Evolutionary conservation across 1,140 invertebrate genomes (phyloP).

Genomic region (Aphelinus atriplicis): DNA sequence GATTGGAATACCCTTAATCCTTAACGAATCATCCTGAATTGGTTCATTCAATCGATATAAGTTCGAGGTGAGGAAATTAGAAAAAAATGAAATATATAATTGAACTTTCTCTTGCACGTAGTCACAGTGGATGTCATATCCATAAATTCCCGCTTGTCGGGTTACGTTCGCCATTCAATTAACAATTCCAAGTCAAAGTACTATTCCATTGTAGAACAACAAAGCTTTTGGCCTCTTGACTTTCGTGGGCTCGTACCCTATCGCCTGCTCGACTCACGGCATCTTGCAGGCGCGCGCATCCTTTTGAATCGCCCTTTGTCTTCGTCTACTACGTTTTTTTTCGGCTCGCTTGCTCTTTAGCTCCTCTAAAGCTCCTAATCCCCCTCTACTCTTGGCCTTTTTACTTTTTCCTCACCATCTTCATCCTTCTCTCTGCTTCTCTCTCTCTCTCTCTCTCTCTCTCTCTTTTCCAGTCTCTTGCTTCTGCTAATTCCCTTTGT

Average conservation of each 20-base stretch:
- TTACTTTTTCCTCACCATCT: not conserved
- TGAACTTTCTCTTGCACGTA: too few relatives aligned
- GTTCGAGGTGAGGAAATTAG: too few relatives aligned
- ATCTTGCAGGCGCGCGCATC: constrained; percentile 7
- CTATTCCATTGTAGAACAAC: constrained; percentile 29
- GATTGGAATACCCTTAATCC: too few relatives aligned
- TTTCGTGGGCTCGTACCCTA: not conserved
- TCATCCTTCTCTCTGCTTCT: not conserved
- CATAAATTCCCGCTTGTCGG: too few relatives aligned
- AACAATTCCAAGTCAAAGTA: constrained; percentile 35
- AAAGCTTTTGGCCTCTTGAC: constrained; percentile 19
- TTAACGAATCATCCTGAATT: too few relatives aligned
- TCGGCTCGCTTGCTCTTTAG: constrained; percentile 18
- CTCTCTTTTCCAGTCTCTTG: not conserved
- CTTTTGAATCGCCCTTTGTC: constrained; percentile 27
- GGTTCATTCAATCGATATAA: too few relatives aligned
- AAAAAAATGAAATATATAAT: too few relatives aligned
- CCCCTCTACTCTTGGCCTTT: not conserved
- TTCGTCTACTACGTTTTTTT: constrained; percentile 4
- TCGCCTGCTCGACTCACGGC: not conserved
- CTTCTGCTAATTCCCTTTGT: constrained; percentile 9
- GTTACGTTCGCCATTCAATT: constrained; percentile 19
- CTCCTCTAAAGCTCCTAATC: constrained; percentile 27
- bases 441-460: not conserved
- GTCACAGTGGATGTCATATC: too few relatives aligned